These are phyloP conservation scores for Hydriomena furcata DNA, from an alignment of 2,888 invertebrate species.

Conservation along the genomic window DNA sequence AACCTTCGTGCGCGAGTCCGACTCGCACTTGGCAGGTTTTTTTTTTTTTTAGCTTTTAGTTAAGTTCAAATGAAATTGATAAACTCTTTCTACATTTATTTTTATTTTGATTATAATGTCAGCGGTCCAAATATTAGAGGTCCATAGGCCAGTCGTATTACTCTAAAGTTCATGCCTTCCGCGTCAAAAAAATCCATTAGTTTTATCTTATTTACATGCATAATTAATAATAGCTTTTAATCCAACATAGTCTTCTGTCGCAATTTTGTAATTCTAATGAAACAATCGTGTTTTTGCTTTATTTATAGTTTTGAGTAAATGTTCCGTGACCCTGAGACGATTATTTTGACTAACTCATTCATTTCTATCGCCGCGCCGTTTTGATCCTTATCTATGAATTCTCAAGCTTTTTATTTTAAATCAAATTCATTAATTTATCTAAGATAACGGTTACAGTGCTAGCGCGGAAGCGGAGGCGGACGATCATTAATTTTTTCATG, in stretches of 20 bases:
- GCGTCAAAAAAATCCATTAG: conserved; percentile 43
- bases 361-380: conserved; percentile 23
- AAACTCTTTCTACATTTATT: too few relatives aligned
- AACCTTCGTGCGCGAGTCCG: too few relatives aligned
- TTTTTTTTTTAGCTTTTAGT: too few relatives aligned
- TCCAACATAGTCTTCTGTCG: conserved; percentile 37
- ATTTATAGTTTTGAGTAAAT: conserved; percentile 35
- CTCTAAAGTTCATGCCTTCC: conserved; percentile 26
- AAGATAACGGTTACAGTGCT: neutral
- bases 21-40: too few relatives aligned
- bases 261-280: conserved; percentile 38
- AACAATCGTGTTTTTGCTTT: conserved; percentile 34
- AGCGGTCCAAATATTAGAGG: too few relatives aligned
- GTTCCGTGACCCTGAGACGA: conserved; percentile 22
- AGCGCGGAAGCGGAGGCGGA: neutral
- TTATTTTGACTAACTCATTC: conserved; percentile 24
- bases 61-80: too few relatives aligned
- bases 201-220: conserved; percentile 50
- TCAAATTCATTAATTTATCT: conserved; percentile 5
- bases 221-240: conserved; percentile 50
- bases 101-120: too few relatives aligned
- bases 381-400: conserved; percentile 17
- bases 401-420: conserved; percentile 12
- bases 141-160: conserved; percentile 7
- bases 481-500: too few relatives aligned